phyloP scores from a whole-genome alignment of 2,113 vertebrate species.

The Nibea coibor region DNA sequence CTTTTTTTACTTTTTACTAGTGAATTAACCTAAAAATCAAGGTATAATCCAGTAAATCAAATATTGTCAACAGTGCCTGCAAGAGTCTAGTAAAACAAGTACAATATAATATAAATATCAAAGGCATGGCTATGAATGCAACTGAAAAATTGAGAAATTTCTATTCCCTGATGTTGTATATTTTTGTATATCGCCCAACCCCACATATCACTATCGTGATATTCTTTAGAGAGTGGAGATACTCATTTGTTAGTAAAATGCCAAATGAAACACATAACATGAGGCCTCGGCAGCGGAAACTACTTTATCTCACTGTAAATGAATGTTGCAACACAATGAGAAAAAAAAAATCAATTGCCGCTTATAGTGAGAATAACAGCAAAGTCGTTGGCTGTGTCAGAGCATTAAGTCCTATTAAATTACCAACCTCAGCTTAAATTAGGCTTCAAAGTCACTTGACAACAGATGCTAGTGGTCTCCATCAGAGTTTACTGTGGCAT shows the following conservation, averaged over 20 bases:
- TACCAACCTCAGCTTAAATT: slow-evolving; percentile 55
- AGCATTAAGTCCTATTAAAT: slow-evolving; percentile 71
- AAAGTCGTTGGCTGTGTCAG: slow-evolving; percentile 64
- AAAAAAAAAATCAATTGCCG: slow-evolving; percentile 15
- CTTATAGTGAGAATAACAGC: slow-evolving; percentile 48
- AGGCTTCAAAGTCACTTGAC: slow-evolving; percentile 50
- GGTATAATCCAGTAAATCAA: not conserved
- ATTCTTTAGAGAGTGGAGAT: slow-evolving; percentile 8
- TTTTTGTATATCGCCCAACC: not conserved
- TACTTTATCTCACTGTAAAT: slow-evolving; percentile 12
- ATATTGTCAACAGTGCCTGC: not conserved
- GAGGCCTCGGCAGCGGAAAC: not conserved
- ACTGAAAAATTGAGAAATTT: not conserved
- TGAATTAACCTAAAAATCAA: slow-evolving; percentile 4
- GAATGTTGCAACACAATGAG: slow-evolving; percentile 26
- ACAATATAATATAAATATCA: too few relatives aligned
- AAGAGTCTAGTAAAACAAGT: not conserved
- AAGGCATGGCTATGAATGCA: not conserved
- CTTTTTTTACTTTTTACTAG: too few relatives aligned
- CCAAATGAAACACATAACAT: slow-evolving; percentile 9
- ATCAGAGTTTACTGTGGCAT: slow-evolving; percentile 58
- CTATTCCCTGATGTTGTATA: not conserved
- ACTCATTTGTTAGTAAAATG: slow-evolving; percentile 36
- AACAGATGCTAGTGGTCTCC: slow-evolving; percentile 54
- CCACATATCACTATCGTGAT: not conserved